phyloP scores from a whole-genome alignment of 2,113 vertebrate genomes.

The Edolisoma coerulescens region DNA sequence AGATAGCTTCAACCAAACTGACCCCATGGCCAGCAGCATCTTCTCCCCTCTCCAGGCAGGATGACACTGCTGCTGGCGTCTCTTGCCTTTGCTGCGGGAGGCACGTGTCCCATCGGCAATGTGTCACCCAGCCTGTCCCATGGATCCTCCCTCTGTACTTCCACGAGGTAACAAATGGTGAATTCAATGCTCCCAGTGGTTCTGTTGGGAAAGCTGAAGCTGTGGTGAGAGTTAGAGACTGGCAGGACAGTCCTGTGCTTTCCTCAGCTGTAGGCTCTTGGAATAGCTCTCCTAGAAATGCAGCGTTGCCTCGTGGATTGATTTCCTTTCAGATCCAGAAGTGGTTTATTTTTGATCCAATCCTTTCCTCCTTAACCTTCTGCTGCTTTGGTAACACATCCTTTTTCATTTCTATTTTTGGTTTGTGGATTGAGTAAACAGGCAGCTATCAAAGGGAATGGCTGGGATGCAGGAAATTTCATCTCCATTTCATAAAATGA shows the following conservation, averaged over 20 bases:
- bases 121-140: background rate
- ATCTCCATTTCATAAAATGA: background rate
- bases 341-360: background rate
- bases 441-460: background rate
- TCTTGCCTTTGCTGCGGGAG: background rate
- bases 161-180: background rate
- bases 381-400: background rate
- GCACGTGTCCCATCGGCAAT: accelerated
- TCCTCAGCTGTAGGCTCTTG: background rate
- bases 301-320: background rate
- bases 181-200: background rate
- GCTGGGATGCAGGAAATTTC: background rate
- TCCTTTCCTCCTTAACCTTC: background rate
- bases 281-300: background rate
- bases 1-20: background rate
- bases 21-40: background rate
- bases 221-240: background rate
- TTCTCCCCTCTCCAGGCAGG: background rate
- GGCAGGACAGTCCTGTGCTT: background rate
- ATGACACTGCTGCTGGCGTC: accelerated
- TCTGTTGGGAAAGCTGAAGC: background rate
- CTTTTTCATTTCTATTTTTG: background rate
- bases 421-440: background rate
- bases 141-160: background rate
- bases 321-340: background rate